Evolutionary conservation across 2,888 invertebrate genomes (phyloP).

Genomic region (Tipula vernalis): DNA sequence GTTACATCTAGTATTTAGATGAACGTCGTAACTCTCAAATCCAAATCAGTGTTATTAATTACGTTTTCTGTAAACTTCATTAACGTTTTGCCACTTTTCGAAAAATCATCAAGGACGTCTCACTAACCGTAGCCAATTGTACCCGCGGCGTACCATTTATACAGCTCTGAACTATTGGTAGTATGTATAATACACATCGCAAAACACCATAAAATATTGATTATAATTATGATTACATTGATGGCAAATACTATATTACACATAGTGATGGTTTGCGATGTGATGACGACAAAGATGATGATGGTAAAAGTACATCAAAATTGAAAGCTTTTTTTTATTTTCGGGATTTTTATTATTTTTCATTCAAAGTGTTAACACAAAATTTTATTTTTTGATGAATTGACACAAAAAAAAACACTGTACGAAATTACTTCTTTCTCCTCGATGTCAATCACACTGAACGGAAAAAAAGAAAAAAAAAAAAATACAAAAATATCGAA

Average conservation of each 20-base stretch:
- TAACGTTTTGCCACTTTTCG: too few relatives aligned
- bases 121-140: neutral
- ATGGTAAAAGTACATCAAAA: neutral
- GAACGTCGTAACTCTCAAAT: too few relatives aligned
- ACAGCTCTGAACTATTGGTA: neutral
- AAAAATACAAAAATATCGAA: neutral
- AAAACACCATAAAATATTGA: neutral
- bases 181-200: neutral
- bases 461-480: neutral
- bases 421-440: neutral
- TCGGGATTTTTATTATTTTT: neutral
- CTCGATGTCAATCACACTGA: neutral
- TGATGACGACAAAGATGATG: neutral
- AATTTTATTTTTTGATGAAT: slow-evolving; percentile 4
- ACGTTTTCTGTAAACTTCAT: too few relatives aligned
- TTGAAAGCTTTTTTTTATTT: neutral
- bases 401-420: neutral
- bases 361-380: neutral
- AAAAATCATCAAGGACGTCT: too few relatives aligned
- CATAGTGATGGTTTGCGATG: neutral
- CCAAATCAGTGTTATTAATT: too few relatives aligned
- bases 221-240: neutral
- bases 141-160: neutral
- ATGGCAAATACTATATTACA: neutral
- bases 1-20: too few relatives aligned